These are phyloP conservation scores for Leptothorax acervorum DNA, from an alignment of 2,888 invertebrate species.

Conservation along the genomic window DNA sequence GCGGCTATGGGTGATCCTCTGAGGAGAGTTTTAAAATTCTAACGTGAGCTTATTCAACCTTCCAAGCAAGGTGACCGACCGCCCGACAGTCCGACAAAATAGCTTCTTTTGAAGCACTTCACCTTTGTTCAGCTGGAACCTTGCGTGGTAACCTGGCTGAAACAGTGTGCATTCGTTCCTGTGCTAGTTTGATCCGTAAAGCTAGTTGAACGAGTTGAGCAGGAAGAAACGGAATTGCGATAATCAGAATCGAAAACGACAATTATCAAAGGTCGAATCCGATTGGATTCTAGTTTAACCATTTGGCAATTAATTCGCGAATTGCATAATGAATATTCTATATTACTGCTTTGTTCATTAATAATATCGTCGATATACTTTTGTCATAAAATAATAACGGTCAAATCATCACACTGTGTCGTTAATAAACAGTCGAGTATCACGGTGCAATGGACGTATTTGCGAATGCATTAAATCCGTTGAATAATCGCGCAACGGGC, in stretches of 20 bases:
- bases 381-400: slow-evolving; percentile 68
- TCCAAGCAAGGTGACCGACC: slow-evolving; percentile 13
- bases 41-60: slow-evolving; percentile 54
- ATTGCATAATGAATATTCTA: slow-evolving; percentile 26
- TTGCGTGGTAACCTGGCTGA: slow-evolving; percentile 36
- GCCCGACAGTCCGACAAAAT: slow-evolving; percentile 63
- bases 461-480: slow-evolving; percentile 63
- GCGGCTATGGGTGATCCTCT: slow-evolving; percentile 50
- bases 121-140: slow-evolving; percentile 64
- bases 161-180: slow-evolving; percentile 47
- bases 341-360: slow-evolving; percentile 50
- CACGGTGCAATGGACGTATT: slow-evolving; percentile 51
- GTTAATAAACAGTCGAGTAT: slow-evolving; percentile 61
- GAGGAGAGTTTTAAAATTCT: slow-evolving; percentile 65
- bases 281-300: slow-evolving; percentile 19
- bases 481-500: slow-evolving; percentile 59
- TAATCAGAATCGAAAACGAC: not conserved
- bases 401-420: slow-evolving; percentile 62
- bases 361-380: slow-evolving; percentile 62
- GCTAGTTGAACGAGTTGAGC: not conserved
- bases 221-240: not conserved
- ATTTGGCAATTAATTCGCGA: slow-evolving; percentile 39
- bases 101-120: slow-evolving; percentile 68
- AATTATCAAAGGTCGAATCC: not conserved
- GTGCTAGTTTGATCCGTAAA: slow-evolving; percentile 32